Conservation (phyloP, 2,797 vertebrate species). For the Pangasius mekongensis region DNA sequence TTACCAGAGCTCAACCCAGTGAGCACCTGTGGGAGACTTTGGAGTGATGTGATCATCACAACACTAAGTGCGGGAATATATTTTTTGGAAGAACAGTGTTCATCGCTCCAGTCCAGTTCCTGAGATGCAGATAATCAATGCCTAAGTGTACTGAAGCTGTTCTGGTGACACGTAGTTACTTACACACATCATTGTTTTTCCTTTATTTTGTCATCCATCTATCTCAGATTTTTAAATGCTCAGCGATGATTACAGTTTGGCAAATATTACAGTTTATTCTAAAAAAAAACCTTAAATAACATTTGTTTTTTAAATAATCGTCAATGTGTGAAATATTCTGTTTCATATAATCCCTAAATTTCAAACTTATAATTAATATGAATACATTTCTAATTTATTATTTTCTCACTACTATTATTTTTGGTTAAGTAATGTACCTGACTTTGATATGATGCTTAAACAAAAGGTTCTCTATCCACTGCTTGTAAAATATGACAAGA, state of each 20-base stretch:
- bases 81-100: background rate
- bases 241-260: too few relatives aligned
- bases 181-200: background rate
- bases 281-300: too few relatives aligned
- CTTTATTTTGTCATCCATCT: background rate
- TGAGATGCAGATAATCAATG: background rate
- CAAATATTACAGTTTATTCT: too few relatives aligned
- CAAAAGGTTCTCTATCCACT: background rate
- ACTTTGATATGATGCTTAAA: background rate
- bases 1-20: background rate
- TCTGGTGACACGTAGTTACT: background rate
- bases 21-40: background rate
- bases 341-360: background rate
- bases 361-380: background rate
- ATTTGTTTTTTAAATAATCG: background rate
- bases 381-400: background rate
- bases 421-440: background rate
- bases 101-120: background rate
- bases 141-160: background rate
- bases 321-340: background rate
- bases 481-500: background rate
- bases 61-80: background rate
- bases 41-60: background rate
- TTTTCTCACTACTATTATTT: background rate
- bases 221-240: background rate